phyloP scores from a whole-genome alignment of 2,113 vertebrate species.

The Oncorhynchus kisutch region DNA sequence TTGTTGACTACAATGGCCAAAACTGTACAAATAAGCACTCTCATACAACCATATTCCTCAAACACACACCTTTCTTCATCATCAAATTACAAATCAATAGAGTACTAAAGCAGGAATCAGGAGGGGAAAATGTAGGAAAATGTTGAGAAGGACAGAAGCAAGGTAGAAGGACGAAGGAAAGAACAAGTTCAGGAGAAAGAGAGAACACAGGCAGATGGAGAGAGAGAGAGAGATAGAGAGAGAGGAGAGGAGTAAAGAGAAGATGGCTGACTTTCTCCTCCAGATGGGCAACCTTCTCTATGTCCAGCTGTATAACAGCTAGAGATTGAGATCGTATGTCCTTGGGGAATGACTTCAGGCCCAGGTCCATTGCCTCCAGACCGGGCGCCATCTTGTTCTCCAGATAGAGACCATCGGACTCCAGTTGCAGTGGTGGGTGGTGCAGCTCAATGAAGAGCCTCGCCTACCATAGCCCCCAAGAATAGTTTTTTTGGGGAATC shows the following conservation, averaged over 20 bases:
- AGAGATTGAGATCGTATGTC: background rate
- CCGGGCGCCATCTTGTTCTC: constrained; percentile 18
- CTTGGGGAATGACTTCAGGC: constrained; percentile 7
- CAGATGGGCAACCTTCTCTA: background rate
- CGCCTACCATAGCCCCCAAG: constrained; percentile 52
- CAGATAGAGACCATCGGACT: background rate
- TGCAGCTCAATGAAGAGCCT: constrained; percentile 61
- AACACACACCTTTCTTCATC: background rate
- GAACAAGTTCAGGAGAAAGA: background rate
- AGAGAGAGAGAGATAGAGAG: too few relatives aligned
- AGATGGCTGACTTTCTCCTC: background rate
- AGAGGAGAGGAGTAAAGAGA: background rate
- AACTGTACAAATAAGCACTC: background rate
- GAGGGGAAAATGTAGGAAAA: background rate
- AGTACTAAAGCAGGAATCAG: too few relatives aligned
- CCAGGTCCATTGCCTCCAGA: constrained; percentile 47
- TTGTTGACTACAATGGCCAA: background rate
- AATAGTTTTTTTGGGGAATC: constrained; percentile 5
- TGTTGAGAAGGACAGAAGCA: background rate
- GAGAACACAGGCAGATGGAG: too few relatives aligned
- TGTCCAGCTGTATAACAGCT: background rate
- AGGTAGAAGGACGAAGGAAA: background rate
- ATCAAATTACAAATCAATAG: background rate
- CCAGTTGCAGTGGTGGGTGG: constrained; percentile 31
- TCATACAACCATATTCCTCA: background rate